These are phyloP conservation scores for Mythimna ferrago DNA, from an alignment of 2,888 invertebrate species.

Conservation along the genomic window DNA sequence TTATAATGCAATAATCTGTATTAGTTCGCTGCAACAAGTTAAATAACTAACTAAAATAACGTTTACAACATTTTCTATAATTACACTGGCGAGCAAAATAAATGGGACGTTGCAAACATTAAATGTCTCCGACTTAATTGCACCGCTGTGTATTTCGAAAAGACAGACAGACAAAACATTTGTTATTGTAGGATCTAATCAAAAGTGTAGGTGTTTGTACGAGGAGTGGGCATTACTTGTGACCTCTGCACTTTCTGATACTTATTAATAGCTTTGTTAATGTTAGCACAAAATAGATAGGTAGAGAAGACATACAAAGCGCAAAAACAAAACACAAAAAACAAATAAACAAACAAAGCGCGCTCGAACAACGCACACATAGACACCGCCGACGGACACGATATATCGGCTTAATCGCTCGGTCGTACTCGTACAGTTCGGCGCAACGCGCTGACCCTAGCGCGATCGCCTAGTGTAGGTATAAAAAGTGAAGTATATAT, in stretches of 20 bases:
- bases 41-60: constrained; percentile 51
- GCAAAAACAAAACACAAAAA: too few relatives aligned
- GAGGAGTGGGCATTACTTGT: background rate
- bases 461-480: too few relatives aligned
- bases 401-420: too few relatives aligned
- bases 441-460: too few relatives aligned
- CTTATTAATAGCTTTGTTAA: constrained; percentile 15
- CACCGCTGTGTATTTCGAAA: constrained; percentile 50
- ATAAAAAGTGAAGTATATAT: too few relatives aligned
- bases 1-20: constrained; percentile 44
- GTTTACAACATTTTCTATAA: constrained; percentile 55
- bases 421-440: too few relatives aligned
- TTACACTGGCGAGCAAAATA: constrained; percentile 56
- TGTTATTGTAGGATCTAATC: constrained; percentile 46
- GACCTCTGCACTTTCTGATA: constrained; percentile 18
- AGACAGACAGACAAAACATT: constrained; percentile 37
- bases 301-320: too few relatives aligned
- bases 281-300: too few relatives aligned
- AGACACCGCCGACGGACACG: too few relatives aligned
- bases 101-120: constrained; percentile 60
- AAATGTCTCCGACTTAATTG: constrained; percentile 62
- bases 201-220: constrained; percentile 16
- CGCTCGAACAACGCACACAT: too few relatives aligned
- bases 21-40: constrained; percentile 29
- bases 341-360: too few relatives aligned